A percentile compares a stretch with the other conserved stretches of the same genome.
phyloP scores from a whole-genome alignment of 2,113 vertebrate species.

The Tyto alba region DNA sequence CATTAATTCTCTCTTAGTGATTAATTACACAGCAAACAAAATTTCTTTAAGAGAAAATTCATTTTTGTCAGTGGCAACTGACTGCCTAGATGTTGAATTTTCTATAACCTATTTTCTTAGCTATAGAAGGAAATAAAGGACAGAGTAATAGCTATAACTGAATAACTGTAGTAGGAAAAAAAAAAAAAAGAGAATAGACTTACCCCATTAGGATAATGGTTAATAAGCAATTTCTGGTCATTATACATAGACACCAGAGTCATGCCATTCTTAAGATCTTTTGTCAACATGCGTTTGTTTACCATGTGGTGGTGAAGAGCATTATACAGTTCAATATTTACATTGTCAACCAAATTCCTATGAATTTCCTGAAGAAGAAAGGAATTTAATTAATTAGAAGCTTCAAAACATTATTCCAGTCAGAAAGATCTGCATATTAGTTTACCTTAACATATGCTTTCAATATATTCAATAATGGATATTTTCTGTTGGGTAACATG shows the following conservation, averaged over 20 bases:
- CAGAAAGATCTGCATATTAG: neutral
- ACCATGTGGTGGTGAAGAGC: conserved; percentile 94
- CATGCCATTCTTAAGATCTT: conserved; percentile 92
- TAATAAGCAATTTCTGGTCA: conserved; percentile 83
- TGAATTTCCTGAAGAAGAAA: conserved; percentile 72
- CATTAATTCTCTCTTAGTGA: neutral
- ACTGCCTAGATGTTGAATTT: neutral
- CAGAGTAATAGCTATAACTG: neutral
- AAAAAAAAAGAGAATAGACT: conserved; percentile 32
- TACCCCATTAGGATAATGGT: conserved; percentile 96
- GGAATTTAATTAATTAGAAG: neutral
- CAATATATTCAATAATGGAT: neutral
- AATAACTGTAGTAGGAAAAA: neutral
- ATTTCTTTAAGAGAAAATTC: neutral
- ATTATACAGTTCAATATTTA: conserved; percentile 93
- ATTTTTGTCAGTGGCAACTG: neutral
- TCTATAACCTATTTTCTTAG: neutral
- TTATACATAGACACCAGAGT: conserved; percentile 88
- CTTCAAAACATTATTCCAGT: neutral
- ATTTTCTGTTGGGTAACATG: fast-evolving
- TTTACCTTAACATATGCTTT: neutral
- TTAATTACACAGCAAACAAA: neutral
- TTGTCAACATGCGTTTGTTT: conserved; percentile 89
- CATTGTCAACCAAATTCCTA: conserved; percentile 86
- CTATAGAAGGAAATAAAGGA: neutral